Base-by-base conservation (phyloP, 2,113 vertebrate genomes). In the Corynorhinus townsendii region DNA sequence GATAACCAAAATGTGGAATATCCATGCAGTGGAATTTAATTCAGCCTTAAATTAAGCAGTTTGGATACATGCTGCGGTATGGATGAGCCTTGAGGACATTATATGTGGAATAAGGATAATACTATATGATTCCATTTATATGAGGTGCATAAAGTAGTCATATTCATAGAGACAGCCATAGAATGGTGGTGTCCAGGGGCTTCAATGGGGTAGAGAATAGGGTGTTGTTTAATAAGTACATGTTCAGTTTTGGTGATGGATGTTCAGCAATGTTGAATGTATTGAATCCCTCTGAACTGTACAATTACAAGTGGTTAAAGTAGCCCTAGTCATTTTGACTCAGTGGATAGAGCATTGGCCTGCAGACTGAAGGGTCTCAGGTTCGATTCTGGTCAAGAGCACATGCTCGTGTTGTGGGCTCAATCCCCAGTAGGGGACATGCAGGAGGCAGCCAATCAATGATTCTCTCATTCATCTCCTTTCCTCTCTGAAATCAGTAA, bases 51-150 rank as follows among this genome's bases (percentile, higher is more conserved):
- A 87, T 49, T 69, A 76, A 38, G 66, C 28, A 47, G 26, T 64
- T 62, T 20, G 33, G 24, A 86, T 33, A 24, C 24, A 1, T 38
- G 68, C 59, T 72, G 1, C 49, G n/a, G 16, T 22, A 33, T 4
- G 33, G 56, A n/a, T 24, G 47, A 17, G 30, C 45, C 77, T 56
- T 45, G 35, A n/a, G 76, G 28, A 33, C 40, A 8, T 77, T 56
- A 16, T 54, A 3, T 4, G 26, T 56, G 71, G 47, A 43, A 30
- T n/a, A 40, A 71, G 11, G 26, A 19, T 77, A 69, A 43, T 3
- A 40, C 24, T 0, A 2, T 49, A 3, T 30, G 30, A 11, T 35
- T 79, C 38, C 11, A 11, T 19, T 59, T 16, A 3, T 1, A 3
- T 0, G 24, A 68, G 43, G 22, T 54, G 5, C 20, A 24, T 17